Evolutionary conservation across 2,113 vertebrate species (phyloP).

Genomic region (Archilochus colubris): DNA sequence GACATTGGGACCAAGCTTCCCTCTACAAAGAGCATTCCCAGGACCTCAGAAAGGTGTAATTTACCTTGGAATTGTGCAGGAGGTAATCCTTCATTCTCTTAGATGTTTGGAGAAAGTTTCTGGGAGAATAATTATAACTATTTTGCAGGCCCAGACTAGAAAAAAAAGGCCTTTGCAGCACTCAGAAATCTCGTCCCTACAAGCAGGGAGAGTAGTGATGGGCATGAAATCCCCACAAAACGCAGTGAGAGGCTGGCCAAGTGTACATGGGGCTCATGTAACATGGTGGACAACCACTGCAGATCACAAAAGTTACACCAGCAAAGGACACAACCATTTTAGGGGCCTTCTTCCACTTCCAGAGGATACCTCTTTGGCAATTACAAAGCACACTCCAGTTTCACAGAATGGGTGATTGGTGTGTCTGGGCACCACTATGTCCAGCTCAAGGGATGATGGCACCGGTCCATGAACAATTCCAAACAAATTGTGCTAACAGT

Average conservation of each 20-base stretch:
- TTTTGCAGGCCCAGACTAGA: neutral
- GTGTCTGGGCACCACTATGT: neutral
- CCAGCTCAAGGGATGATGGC: neutral
- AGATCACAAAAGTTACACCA: neutral
- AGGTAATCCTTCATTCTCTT: neutral
- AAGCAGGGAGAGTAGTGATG: neutral
- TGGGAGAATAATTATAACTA: neutral
- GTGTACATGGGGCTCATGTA: neutral
- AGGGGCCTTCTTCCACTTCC: neutral
- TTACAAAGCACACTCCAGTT: neutral
- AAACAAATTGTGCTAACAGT: neutral
- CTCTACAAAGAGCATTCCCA: neutral
- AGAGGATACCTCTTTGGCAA: neutral
- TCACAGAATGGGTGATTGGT: neutral
- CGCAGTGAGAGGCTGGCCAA: neutral
- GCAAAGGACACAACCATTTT: rapidly evolving
- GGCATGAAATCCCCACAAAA: neutral
- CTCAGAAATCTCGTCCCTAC: neutral
- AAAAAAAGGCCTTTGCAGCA: neutral
- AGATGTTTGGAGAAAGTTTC: neutral
- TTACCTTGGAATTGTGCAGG: neutral
- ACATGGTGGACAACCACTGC: neutral
- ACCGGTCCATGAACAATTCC: rapidly evolving
- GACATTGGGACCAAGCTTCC: neutral
- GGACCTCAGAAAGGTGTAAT: neutral